These are phyloP conservation scores for Lasioglossum figueresi DNA, from an alignment of 2,888 invertebrate genomes.

Conservation along the genomic window DNA sequence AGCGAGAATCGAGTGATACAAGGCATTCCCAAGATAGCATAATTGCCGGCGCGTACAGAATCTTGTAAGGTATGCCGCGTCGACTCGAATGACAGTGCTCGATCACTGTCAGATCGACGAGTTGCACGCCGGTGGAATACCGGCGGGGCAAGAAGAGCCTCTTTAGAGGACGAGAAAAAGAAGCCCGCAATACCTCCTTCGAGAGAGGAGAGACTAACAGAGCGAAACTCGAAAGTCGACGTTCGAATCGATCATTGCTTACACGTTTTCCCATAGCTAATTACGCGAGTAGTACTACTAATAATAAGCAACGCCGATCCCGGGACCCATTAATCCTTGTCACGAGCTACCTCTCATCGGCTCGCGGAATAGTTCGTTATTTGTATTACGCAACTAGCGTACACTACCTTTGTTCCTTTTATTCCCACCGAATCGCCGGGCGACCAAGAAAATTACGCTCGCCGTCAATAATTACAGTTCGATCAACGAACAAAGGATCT, in stretches of 20 bases:
- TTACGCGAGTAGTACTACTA: conserved; percentile 65
- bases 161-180: conserved; percentile 69
- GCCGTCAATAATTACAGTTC: not conserved
- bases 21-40: conserved; percentile 76
- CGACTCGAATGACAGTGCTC: conserved; percentile 74
- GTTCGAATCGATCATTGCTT: conserved; percentile 69
- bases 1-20: conserved; percentile 73
- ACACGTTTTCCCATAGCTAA: conserved; percentile 59
- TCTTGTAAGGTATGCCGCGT: conserved; percentile 74
- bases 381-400: conserved; percentile 42
- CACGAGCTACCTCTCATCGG: conserved; percentile 55
- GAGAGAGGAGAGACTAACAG: conserved; percentile 59
- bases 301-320: conserved; percentile 63
- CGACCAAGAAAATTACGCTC: not conserved
- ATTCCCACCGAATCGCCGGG: conserved; percentile 15
- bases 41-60: conserved; percentile 76
- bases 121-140: conserved; percentile 67
- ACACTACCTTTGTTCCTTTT: not conserved
- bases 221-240: conserved; percentile 61
- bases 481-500: not conserved
- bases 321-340: conserved; percentile 60
- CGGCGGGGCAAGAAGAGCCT: conserved; percentile 68
- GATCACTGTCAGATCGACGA: conserved; percentile 75
- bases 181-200: conserved; percentile 24
- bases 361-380: conserved; percentile 50